phyloP scores from a whole-genome alignment of 92 coral and sea anemone species.

The Porites rus region DNA sequence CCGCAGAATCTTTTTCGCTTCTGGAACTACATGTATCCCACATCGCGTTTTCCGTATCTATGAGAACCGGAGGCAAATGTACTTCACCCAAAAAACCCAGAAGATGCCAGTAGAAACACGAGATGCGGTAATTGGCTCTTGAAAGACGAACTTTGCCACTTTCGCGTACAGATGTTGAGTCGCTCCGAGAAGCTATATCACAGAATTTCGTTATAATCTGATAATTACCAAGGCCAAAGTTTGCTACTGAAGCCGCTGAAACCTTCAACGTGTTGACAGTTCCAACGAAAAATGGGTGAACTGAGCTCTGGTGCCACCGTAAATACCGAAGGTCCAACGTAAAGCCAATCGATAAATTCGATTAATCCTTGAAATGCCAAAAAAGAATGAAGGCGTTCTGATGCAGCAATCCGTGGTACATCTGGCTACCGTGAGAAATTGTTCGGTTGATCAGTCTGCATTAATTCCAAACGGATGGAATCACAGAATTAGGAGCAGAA shows the following conservation, averaged over 20 bases:
- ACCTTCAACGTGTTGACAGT: conserved; percentile 28
- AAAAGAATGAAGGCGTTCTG: background rate
- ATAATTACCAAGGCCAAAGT: background rate
- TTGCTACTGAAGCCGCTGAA: conserved; percentile 13
- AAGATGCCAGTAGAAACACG: conserved; percentile 30
- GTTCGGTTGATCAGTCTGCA: conserved; percentile 28
- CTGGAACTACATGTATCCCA: background rate
- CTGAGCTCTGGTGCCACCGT: background rate
- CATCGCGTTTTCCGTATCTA: conserved; percentile 28
- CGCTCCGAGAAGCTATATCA: conserved; percentile 22
- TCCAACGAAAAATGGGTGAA: conserved; percentile 4
- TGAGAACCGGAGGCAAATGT: conserved; percentile 19
- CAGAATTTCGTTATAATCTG: conserved; percentile 3
- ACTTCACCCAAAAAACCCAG: conserved; percentile 11
- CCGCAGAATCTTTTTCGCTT: conserved; percentile 20
- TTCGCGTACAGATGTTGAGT: conserved; percentile 41
- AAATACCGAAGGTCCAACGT: conserved; percentile 15
- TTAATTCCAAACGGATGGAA: conserved; percentile 37
- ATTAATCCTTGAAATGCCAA: background rate
- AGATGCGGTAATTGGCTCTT: conserved; percentile 45
- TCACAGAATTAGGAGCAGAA: conserved; percentile 34
- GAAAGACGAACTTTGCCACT: conserved; percentile 27
- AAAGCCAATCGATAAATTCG: conserved; percentile 14
- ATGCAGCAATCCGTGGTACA: conserved; percentile 14
- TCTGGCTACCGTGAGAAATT: conserved; percentile 4